These are phyloP conservation scores for Epinephelus lanceolatus DNA, from an alignment of 2,113 vertebrate species.

Conservation along the genomic window DNA sequence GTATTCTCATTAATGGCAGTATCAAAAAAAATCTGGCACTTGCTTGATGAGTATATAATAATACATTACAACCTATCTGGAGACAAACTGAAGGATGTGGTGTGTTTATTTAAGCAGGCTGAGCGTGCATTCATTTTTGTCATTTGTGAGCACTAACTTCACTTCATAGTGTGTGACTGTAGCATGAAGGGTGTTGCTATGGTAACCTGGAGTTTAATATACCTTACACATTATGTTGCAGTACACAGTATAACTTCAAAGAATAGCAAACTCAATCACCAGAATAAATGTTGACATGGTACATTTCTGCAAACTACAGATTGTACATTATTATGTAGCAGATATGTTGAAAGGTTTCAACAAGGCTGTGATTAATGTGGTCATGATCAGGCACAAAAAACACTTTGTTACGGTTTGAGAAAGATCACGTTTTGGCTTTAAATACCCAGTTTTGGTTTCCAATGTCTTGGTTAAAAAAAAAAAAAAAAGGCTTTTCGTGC, in stretches of 20 bases:
- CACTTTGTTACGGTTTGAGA: too few relatives aligned
- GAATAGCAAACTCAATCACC: too few relatives aligned
- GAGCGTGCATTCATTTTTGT: neutral
- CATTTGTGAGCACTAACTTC: neutral
- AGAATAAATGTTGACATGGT: too few relatives aligned
- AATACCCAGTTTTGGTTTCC: too few relatives aligned
- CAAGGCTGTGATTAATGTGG: too few relatives aligned
- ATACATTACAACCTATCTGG: neutral
- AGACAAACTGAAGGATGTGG: neutral
- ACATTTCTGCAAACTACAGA: too few relatives aligned
- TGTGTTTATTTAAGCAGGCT: neutral
- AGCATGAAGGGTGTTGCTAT: neutral
- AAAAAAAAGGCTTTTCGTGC: too few relatives aligned
- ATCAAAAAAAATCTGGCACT: neutral
- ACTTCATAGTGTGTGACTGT: neutral
- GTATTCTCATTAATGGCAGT: neutral
- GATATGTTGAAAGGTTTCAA: too few relatives aligned
- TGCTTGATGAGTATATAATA: neutral
- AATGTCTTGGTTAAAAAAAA: too few relatives aligned
- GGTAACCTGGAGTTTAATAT: neutral
- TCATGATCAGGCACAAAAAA: too few relatives aligned
- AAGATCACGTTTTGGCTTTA: too few relatives aligned
- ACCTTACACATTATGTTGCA: neutral
- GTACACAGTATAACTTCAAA: neutral
- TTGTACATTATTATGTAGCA: too few relatives aligned